Conservation (phyloP, 2,797 vertebrate species). For the Clamator glandarius region DNA sequence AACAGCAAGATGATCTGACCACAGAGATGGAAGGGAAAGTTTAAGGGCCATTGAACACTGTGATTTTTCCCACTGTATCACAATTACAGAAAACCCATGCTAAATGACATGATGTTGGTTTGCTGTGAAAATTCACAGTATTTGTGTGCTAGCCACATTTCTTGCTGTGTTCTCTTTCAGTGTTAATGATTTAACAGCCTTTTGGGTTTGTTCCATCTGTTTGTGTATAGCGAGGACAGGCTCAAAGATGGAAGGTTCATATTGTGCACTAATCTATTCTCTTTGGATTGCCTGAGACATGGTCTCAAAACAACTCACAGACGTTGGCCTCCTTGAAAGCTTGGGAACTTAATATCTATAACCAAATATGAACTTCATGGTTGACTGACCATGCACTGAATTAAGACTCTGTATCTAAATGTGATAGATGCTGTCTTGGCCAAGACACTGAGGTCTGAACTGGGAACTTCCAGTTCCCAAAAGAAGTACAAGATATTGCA, state of each 20-base stretch:
- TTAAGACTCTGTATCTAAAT: conserved; percentile 35
- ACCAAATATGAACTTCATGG: conserved; percentile 22
- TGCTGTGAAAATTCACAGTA: not conserved
- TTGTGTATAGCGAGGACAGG: not conserved
- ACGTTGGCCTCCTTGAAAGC: not conserved
- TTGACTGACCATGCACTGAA: conserved; percentile 30
- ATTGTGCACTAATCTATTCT: not conserved
- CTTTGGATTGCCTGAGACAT: not conserved
- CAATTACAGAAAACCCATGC: not conserved
- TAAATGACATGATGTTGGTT: not conserved
- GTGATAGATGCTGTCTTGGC: conserved; percentile 36
- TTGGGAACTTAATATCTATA: conserved; percentile 47
- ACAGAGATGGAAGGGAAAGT: not conserved
- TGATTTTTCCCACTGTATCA: not conserved
- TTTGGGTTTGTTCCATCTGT: not conserved
- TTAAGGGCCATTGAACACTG: not conserved
- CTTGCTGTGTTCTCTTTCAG: not conserved
- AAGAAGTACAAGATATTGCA: not conserved
- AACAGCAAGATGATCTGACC: not conserved
- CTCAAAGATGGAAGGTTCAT: not conserved
- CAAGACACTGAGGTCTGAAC: not conserved
- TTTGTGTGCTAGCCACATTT: not conserved
- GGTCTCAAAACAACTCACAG: not conserved
- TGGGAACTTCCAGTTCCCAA: conserved; percentile 5
- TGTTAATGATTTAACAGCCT: not conserved